Evolutionary conservation across 2,888 invertebrate genomes (phyloP).

Genomic region (Chymomyza procnemis): DNA sequence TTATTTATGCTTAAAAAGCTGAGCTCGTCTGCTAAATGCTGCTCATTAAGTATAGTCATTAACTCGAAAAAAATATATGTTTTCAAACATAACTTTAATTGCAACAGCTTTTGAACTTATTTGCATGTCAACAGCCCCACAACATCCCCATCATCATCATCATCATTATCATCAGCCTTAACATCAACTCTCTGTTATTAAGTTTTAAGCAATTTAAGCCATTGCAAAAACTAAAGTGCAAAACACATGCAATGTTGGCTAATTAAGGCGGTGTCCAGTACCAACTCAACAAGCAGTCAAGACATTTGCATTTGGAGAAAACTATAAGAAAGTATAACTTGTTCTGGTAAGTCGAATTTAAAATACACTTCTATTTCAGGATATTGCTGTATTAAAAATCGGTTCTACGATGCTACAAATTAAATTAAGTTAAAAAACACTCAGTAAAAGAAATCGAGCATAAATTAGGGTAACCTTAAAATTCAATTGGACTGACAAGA

Average conservation of each 20-base stretch:
- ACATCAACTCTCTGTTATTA: conserved; percentile 13
- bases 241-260: conserved; percentile 66
- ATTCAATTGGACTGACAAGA: too few species aligned
- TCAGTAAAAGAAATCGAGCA: too few species aligned
- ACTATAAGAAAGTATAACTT: background rate
- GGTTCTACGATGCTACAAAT: too few species aligned
- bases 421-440: too few species aligned
- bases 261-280: conserved; percentile 51
- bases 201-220: conserved; percentile 39
- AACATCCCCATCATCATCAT: conserved; percentile 23
- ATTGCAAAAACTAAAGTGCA: conserved; percentile 51
- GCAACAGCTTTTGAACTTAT: conserved; percentile 26
- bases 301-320: conserved; percentile 7
- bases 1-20: background rate
- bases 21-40: background rate
- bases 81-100: conserved; percentile 43
- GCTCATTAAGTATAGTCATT: background rate
- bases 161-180: conserved; percentile 9
- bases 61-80: background rate
- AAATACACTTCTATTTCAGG: background rate
- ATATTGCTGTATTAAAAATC: too few species aligned
- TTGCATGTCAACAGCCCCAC: conserved; percentile 40
- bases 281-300: conserved; percentile 21
- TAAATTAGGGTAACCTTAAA: too few species aligned
- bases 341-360: background rate